phyloP scores from a whole-genome alignment of 2,797 vertebrate species.

The Dendrocincla fuliginosa region DNA sequence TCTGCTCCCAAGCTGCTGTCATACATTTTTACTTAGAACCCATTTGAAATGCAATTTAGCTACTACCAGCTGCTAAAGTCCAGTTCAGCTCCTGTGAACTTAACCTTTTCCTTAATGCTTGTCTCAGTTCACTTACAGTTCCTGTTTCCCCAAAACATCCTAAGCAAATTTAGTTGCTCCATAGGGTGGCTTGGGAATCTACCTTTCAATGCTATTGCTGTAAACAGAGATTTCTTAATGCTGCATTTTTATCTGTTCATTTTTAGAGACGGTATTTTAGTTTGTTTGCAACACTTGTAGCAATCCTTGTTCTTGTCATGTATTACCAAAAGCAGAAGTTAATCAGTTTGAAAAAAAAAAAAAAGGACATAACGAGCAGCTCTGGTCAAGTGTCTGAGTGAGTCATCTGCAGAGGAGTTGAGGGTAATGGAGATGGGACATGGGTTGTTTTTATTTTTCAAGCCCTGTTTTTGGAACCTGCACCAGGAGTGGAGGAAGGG shows the following conservation, averaged over 20 bases:
- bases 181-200: neutral
- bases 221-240: neutral
- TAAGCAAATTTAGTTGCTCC: neutral
- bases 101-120: neutral
- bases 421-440: neutral
- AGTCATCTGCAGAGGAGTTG: neutral
- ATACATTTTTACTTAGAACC: neutral
- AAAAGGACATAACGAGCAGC: neutral
- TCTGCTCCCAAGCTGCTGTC: neutral
- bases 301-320: neutral
- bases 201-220: neutral
- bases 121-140: neutral
- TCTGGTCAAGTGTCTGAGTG: conserved; percentile 21
- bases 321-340: conserved; percentile 33
- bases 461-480: neutral
- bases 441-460: neutral
- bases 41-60: neutral
- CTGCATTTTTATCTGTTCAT: neutral
- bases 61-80: neutral
- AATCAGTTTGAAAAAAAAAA: neutral
- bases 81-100: neutral
- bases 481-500: neutral
- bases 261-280: neutral
- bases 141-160: neutral
- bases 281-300: neutral